Evolutionary conservation across 2,888 invertebrate genomes (phyloP).

Genomic region (Myathropa florea): DNA sequence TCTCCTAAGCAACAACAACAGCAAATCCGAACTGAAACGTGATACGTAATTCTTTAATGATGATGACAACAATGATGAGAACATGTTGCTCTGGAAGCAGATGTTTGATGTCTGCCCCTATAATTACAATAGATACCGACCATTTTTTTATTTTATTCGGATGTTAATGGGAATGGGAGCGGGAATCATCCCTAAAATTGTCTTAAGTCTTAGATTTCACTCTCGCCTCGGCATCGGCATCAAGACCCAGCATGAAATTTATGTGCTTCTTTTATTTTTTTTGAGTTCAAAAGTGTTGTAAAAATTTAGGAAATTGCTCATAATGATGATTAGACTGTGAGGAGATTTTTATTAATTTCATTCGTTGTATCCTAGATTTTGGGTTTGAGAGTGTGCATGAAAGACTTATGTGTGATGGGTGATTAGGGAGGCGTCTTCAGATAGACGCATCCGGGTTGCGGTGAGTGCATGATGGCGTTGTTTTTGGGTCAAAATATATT

Average conservation of each 20-base stretch:
- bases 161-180: slow-evolving; percentile 39
- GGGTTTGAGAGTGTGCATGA: neutral
- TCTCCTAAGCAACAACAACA: neutral
- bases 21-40: slow-evolving; percentile 1
- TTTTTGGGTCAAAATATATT: neutral
- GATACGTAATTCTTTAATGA: slow-evolving; percentile 50
- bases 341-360: slow-evolving; percentile 59
- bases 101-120: slow-evolving; percentile 60
- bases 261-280: slow-evolving; percentile 9
- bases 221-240: slow-evolving; percentile 10
- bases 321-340: slow-evolving; percentile 63
- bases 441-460: neutral
- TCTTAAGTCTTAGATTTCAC: slow-evolving; percentile 38
- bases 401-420: slow-evolving; percentile 2
- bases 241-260: slow-evolving; percentile 25
- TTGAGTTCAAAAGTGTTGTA: slow-evolving; percentile 8
- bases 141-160: neutral
- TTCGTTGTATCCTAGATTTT: slow-evolving; percentile 16
- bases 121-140: slow-evolving; percentile 53
- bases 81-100: slow-evolving; percentile 65
- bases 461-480: too few species aligned
- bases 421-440: neutral
- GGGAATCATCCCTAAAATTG: slow-evolving; percentile 47
- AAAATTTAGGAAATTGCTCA: slow-evolving; percentile 38
- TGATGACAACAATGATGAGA: slow-evolving; percentile 59